Percentiles rank a stretch among this genome's conserved stretches.
Evolutionary conservation across 2,797 vertebrate genomes (phyloP).

Genomic region (Threskiornis aethiopicus): DNA sequence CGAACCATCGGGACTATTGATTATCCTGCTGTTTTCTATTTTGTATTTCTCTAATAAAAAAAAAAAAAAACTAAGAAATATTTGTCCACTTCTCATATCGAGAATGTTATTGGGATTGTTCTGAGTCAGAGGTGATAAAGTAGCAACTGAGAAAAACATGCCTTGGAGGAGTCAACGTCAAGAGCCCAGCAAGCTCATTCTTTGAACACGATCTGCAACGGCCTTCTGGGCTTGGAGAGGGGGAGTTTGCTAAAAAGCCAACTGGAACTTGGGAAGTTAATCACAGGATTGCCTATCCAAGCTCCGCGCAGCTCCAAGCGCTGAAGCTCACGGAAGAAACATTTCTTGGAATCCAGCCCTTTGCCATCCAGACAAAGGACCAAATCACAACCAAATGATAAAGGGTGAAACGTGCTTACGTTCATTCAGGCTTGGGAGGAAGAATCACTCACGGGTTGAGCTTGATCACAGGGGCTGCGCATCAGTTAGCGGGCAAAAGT

Average conservation of each 20-base stretch:
- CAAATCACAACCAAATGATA: neutral
- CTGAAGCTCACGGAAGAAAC: neutral
- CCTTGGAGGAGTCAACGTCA: neutral
- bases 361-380: neutral
- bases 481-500: neutral
- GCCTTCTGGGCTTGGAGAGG: neutral
- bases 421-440: neutral
- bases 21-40: neutral
- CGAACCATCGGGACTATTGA: neutral
- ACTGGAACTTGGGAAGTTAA: neutral
- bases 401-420: neutral
- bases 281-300: neutral
- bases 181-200: constrained; percentile 2
- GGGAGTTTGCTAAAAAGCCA: neutral
- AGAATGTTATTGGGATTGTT: neutral
- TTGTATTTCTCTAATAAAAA: neutral
- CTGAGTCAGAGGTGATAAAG: neutral
- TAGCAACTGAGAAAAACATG: neutral
- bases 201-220: neutral
- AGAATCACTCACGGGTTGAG: neutral
- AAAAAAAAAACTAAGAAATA: neutral
- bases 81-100: neutral
- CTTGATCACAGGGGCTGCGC: neutral
- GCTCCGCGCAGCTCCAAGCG: constrained; percentile 1
- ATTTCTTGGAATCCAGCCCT: neutral